These are phyloP conservation scores for Tetramorium parvispinum DNA, from an alignment of 1,140 invertebrate genomes.

Conservation along the genomic window DNA sequence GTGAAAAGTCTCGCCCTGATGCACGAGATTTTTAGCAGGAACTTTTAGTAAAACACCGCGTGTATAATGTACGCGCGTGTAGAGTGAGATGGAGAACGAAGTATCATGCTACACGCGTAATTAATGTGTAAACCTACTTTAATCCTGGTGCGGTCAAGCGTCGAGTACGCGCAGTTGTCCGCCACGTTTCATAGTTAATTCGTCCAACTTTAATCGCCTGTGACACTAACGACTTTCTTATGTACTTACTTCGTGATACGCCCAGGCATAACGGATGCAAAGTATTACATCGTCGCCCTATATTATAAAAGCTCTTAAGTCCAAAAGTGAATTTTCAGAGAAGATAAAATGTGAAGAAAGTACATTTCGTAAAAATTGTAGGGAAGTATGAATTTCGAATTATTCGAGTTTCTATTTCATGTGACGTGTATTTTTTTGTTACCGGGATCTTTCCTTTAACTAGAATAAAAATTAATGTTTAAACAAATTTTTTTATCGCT, in stretches of 20 bases:
- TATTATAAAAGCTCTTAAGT: constrained; percentile 30
- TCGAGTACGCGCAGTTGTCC: constrained; percentile 34
- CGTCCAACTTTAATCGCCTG: constrained; percentile 47
- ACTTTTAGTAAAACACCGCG: constrained; percentile 26
- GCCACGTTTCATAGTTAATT: constrained; percentile 54
- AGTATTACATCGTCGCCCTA: constrained; percentile 1
- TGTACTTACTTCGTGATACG: constrained; percentile 26
- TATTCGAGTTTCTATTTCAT: background rate
- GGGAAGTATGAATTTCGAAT: background rate
- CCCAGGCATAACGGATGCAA: background rate
- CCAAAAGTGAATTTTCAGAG: constrained; percentile 15
- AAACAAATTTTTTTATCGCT: background rate
- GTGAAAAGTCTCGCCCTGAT: constrained; percentile 28
- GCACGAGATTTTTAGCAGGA: constrained; percentile 51
- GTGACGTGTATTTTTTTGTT: background rate
- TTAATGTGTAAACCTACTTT: constrained; percentile 60
- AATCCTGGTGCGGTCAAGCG: constrained; percentile 39
- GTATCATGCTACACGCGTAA: constrained; percentile 32
- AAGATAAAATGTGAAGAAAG: background rate
- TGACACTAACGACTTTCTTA: constrained; percentile 57
- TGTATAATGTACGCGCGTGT: background rate
- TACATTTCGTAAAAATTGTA: constrained; percentile 5
- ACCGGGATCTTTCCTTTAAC: background rate
- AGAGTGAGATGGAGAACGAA: constrained; percentile 8
- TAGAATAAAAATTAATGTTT: background rate